A percentile compares a stretch with the other conserved stretches of the same genome.
Evolutionary conservation across 30 jellyfish, hydroid and myxozoan species (phyloP).

Genomic region (Pelagia noctiluca): DNA sequence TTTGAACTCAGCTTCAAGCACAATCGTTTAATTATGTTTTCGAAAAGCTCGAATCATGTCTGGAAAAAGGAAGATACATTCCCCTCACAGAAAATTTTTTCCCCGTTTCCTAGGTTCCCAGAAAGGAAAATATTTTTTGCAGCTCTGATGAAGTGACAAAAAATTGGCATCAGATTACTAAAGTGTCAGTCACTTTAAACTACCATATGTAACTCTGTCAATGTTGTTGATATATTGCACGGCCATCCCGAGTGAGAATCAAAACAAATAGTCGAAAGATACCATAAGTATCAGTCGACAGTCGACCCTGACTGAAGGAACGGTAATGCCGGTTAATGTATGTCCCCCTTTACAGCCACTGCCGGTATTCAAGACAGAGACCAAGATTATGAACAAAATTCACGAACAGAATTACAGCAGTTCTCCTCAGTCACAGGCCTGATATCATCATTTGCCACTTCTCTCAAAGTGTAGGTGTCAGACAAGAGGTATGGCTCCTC

Average conservation of each 20-base stretch:
- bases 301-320: background rate
- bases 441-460: constrained; percentile 79
- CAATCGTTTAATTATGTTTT: too few relatives aligned
- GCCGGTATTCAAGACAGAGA: constrained; percentile 74
- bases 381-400: constrained; percentile 78
- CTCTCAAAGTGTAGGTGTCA: too few relatives aligned
- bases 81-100: too few relatives aligned
- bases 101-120: too few relatives aligned
- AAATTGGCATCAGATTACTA: constrained; percentile 21
- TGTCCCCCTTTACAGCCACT: constrained; percentile 87
- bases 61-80: too few relatives aligned
- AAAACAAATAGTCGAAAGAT: background rate
- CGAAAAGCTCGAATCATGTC: too few relatives aligned
- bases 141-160: too few relatives aligned
- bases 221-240: background rate
- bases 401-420: constrained; percentile 9
- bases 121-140: too few relatives aligned
- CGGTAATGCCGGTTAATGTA: constrained; percentile 14
- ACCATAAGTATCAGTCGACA: background rate
- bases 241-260: constrained; percentile 11
- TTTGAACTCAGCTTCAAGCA: too few relatives aligned
- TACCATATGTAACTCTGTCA: background rate
- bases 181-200: background rate
- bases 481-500: too few relatives aligned
- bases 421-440: constrained; percentile 27